Evolutionary conservation across 2,797 vertebrate genomes (phyloP), one percentile per base, ranked within the genome.

Genomic region (Eulemur albifrons): DNA sequence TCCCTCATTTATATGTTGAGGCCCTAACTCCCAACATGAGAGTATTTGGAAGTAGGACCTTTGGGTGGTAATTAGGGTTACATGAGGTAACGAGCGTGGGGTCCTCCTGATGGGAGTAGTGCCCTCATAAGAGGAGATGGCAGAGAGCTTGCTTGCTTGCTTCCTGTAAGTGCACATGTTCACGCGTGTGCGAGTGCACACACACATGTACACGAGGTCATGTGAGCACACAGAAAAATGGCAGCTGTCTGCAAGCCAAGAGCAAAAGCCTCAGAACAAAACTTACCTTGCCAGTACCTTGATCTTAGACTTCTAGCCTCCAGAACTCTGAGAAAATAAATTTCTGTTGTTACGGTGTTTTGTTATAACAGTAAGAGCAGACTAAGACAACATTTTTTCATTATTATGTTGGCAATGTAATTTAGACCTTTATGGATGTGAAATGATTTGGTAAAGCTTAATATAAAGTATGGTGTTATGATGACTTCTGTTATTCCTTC

Each of bases 401-500:
- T 65, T 54, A 38, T 54, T 88, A 40, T 38, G 14, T 73, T 45
- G 23, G 21, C 45, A 59, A 15, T 94, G 23, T 94, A 82, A 72
- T 59, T 88, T 72, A 43, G 73, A 50, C 43, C 17, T 45, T 88
- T 80, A n/a, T 75, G 32, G 65, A 48, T 82, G 14, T 82, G 80
- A 95, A 82, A 87, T 13, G 45, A 48, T 45, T 52, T 86, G 72
- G 65, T 95, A 76, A 90, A 65, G 23, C 57, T 72, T 91, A 80
- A 73, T 70, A 57, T 82, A 43, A 88, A 70, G 69, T 73, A 50
- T 65, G 65, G 21, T 50, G 13, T 84, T 91, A 50, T 6, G n/a
- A 63, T 77, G 45, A 72, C 11, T 57, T 67, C 18, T 76, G 84
- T n/a, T 70, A 0, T 73, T 84, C n/a, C 4, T 82, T 75, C 43